Conservation (phyloP, 2,113 vertebrate species). For the Mobula hypostoma region DNA sequence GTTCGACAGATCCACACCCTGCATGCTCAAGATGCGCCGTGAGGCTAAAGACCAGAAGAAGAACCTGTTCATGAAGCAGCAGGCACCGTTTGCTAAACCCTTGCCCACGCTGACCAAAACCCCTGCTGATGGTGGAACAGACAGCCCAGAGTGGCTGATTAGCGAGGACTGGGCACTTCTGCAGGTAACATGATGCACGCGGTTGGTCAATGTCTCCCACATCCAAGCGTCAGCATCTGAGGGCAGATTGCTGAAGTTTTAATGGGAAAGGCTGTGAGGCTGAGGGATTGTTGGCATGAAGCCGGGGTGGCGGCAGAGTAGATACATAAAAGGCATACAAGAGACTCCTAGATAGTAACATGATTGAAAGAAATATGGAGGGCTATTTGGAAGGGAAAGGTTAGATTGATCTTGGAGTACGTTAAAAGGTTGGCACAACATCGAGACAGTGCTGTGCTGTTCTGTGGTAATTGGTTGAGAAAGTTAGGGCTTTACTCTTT, state of each 20-base stretch:
- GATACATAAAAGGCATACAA: no score
- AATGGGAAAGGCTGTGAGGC: neutral
- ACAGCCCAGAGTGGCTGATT: slow-evolving; percentile 88
- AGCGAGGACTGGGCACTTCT: slow-evolving; percentile 90
- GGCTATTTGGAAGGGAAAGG: no score
- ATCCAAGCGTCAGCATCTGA: neutral
- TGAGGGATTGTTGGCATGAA: no score
- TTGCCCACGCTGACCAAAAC: slow-evolving; percentile 79
- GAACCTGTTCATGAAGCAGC: slow-evolving; percentile 81
- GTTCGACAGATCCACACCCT: slow-evolving; percentile 74
- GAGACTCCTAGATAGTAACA: no score
- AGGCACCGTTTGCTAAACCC: slow-evolving; percentile 81
- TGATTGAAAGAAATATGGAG: no score
- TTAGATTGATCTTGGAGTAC: no score
- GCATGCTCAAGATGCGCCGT: slow-evolving; percentile 77
- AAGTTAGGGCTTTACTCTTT: no score
- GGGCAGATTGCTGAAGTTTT: neutral
- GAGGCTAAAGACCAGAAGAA: slow-evolving; percentile 88
- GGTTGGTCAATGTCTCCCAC: neutral
- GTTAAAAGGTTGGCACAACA: no score
- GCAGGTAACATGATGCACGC: slow-evolving; percentile 59
- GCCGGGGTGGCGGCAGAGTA: no score
- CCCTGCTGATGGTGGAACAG: slow-evolving; percentile 72
- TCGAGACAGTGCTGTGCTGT: no score
- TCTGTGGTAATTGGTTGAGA: no score